Base-by-base conservation (phyloP, 2,797 vertebrate species). In the Tenualosa thibaudeaui region DNA sequence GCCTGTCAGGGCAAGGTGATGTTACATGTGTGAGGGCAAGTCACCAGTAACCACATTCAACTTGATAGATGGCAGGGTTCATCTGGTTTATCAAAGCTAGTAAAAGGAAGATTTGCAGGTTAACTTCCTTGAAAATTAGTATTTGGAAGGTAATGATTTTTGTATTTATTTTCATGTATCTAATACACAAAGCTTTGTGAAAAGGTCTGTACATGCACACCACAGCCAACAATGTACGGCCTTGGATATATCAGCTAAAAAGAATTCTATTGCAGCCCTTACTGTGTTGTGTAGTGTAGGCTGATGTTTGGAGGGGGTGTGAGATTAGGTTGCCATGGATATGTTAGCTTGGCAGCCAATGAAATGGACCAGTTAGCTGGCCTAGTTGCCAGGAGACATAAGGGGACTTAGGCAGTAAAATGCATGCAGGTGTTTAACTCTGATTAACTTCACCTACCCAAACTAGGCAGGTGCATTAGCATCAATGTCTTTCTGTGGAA, bases 281-380 rank as follows among this genome's bases (percentile, higher is more conserved):
- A 78, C 71, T 78, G 71, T 71, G 13, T 71, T 71, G 68, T 43
- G 71, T 78, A 78, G 40, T 78, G 71, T 78, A 78, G 71, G 71
- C 22, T 22, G 71, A 19, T 78, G 71, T 78, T 78, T 81, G 46
- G 56, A 84, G 60, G 82, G 40, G 49, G 81, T 53, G 71, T 46
- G 43, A 53, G n/a, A 53, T 46, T 56, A 78, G 68, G 58, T 88
- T 86, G 82, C 86, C 54, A 86, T 87, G 83, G 87, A 85, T 84
- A 83, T 83, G 24, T 62, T 65, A 88, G 78, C 46, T 60, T 54
- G 40, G 75, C 31, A 37, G 82, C 82, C 84, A 88, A 84, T 87
- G 56, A 85, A 68, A 54, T 46, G 3, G 71, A 17, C 51, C 83
- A 10, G 50, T 83, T 87, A 46, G 56, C 51, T 87, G 46, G 56